Conservation (phyloP, 2,797 vertebrate species). For the Sciaenops ocellatus region DNA sequence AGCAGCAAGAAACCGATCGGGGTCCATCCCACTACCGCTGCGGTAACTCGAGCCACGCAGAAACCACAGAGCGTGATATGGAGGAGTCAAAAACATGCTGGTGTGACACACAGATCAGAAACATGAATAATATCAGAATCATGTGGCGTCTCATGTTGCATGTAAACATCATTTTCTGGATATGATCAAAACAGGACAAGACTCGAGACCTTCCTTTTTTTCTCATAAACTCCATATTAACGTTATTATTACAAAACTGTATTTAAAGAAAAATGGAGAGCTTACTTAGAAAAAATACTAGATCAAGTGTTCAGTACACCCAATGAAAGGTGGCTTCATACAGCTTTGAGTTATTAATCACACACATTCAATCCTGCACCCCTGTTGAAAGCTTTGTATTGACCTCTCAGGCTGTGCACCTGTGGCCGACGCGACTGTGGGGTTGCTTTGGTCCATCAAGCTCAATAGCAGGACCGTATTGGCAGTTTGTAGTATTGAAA, state of each 20-base stretch:
- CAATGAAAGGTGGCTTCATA: background rate
- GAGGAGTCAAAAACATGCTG: background rate
- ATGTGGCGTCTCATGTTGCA: background rate
- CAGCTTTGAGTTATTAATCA: slow-evolving; percentile 35
- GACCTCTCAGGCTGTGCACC: slow-evolving; percentile 52
- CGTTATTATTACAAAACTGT: background rate
- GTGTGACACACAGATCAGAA: background rate
- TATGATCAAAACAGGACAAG: background rate
- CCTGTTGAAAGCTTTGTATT: slow-evolving; percentile 27
- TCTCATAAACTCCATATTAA: background rate
- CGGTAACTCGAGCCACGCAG: background rate
- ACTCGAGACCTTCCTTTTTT: background rate
- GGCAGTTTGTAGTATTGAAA: slow-evolving; percentile 37
- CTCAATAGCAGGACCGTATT: slow-evolving; percentile 31
- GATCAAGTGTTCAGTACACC: background rate
- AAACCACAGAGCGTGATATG: background rate
- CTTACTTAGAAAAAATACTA: background rate
- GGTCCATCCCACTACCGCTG: background rate
- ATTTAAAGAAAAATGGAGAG: background rate
- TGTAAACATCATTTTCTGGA: background rate
- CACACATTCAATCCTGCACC: slow-evolving; percentile 6
- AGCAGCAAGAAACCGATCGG: background rate
- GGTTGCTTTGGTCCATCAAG: slow-evolving; percentile 45
- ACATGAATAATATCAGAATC: background rate
- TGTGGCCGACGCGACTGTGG: slow-evolving; percentile 16